phyloP scores from a whole-genome alignment of 2,888 invertebrate genomes.

The Rhagophthalmus giganteus region DNA sequence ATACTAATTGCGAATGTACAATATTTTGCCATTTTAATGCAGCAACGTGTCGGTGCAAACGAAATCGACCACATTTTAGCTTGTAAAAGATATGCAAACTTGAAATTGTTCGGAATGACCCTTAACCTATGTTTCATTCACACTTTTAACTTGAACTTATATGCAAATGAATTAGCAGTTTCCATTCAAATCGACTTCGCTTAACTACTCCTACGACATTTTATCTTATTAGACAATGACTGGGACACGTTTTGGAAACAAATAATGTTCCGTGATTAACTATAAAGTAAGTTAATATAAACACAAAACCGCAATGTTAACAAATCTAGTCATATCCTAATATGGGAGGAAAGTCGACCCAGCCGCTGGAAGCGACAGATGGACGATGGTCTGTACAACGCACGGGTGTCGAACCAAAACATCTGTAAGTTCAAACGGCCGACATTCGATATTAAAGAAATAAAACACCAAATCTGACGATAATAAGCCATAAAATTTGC shows the following conservation, averaged over 20 bases:
- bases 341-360: conserved; percentile 35
- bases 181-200: conserved; percentile 26
- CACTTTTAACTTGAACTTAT: conserved; percentile 26
- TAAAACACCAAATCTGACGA: conserved; percentile 12
- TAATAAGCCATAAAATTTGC: conserved; percentile 11
- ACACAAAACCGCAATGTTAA: conserved; percentile 35
- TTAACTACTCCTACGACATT: conserved; percentile 22
- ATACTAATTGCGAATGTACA: too few relatives aligned
- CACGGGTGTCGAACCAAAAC: conserved; percentile 27
- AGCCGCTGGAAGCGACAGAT: conserved; percentile 30
- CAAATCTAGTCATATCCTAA: conserved; percentile 34
- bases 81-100: conserved; percentile 12
- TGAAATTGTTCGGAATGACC: conserved; percentile 19
- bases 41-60: too few relatives aligned
- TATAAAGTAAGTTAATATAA: conserved; percentile 35
- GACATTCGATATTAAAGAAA: conserved; percentile 27
- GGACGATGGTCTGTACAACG: conserved; percentile 29
- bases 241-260: conserved; percentile 26
- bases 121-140: conserved; percentile 29
- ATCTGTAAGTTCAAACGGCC: conserved; percentile 25
- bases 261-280: conserved; percentile 28
- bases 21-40: too few relatives aligned
- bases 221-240: conserved; percentile 22
- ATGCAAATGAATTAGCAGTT: conserved; percentile 31
- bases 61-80: too few relatives aligned